Base-by-base conservation (phyloP, 1,140 invertebrate genomes). In the Rhynchophorus ferrugineus region DNA sequence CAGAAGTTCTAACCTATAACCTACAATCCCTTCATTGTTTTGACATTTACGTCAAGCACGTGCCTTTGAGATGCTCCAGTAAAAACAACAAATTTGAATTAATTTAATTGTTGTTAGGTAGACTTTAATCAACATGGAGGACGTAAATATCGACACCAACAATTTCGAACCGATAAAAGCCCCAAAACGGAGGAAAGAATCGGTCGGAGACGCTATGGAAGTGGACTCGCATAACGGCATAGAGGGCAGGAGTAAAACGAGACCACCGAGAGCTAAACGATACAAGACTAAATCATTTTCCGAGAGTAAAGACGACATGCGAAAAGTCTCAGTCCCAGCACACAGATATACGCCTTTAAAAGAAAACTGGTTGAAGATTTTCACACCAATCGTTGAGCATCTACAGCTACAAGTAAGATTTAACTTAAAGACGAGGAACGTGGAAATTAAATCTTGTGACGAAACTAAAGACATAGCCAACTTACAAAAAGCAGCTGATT, bases 361-460 rank as follows among this genome's bases (percentile, higher is more conserved):
- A 73, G 87, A 96, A 67, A 91, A 91, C 65, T 99, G 96, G 96
- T 75, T 93, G 70, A 95, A 98, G 73, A 95, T 99, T 59, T 96
- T 95, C 64, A 89, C 87, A 44, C 95, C 95, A 0, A 78, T 99
- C 19, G 95, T 98, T 3, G 92, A 99, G 69, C 88, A 98, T 71
- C 74, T 99, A 22, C 79, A 95, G 56, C 73, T 99, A 11, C 91
- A 98, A 76, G 85, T 98, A 37, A 74, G 95, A 48, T 99, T 96
- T 64, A 98, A 99, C 73, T 74, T 95, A 36, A 95, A 89, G 75
- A 83, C 85, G 1, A 75, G 89, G 58, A 89, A 92, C 73, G 89
- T 98, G 0, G 93, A 96, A 77, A 84, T 97, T 44, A 75, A 84
- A 59, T 76, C 79, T 17, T 73, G 75, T 7, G 75, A 78, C 49